Conservation (phyloP, 2,113 vertebrate genomes). For the Quiscalus mexicanus region DNA sequence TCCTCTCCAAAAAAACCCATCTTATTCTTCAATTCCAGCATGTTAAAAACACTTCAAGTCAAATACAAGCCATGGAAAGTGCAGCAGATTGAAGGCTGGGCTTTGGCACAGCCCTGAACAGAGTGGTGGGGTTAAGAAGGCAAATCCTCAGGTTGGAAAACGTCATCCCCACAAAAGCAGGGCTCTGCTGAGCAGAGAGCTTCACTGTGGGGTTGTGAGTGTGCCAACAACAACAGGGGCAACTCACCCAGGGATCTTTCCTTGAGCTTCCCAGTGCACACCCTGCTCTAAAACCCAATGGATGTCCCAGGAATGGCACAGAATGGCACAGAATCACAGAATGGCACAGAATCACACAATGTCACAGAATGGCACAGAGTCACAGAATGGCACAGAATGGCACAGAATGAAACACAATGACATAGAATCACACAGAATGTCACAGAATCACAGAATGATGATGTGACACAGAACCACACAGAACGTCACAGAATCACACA, state of each 20-base stretch:
- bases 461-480: background rate
- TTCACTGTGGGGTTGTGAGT: accelerated
- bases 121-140: background rate
- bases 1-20: background rate
- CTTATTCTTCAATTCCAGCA: background rate
- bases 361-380: background rate
- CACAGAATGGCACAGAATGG: no score
- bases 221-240: accelerated
- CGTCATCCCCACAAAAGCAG: background rate
- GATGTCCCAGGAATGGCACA: accelerated
- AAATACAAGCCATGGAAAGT: background rate
- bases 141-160: background rate
- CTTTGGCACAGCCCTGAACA: background rate
- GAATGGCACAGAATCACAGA: background rate
- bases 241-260: accelerated
- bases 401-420: background rate
- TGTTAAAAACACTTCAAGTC: background rate
- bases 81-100: background rate
- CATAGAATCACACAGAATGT: background rate
- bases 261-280: no score
- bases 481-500: background rate
- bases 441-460: background rate
- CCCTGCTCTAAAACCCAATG: accelerated
- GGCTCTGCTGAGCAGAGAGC: background rate
- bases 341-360: no score